Evolutionary conservation across 2,113 vertebrate species (phyloP).

Genomic region (Callochromis pleurospilus): DNA sequence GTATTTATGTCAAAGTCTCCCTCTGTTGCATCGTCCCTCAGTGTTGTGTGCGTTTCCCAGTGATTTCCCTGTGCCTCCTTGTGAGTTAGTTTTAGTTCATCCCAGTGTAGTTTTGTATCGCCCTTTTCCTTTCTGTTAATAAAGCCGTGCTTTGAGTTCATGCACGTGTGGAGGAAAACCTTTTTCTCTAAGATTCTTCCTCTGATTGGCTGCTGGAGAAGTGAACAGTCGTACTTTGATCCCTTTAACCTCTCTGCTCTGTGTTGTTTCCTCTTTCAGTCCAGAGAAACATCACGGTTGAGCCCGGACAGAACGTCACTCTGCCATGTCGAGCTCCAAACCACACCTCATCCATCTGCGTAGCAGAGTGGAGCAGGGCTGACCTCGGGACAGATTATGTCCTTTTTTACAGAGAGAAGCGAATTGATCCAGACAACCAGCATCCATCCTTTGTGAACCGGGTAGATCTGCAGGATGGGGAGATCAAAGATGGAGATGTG

Average conservation of each 20-base stretch:
- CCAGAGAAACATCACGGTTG: background rate
- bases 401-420: fast-evolving
- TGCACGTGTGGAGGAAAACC: background rate
- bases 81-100: background rate
- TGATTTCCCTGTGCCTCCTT: background rate
- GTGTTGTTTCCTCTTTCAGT: background rate
- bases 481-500: background rate
- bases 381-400: background rate
- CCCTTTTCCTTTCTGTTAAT: background rate
- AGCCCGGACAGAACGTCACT: background rate
- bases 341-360: fast-evolving
- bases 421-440: background rate
- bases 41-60: fast-evolving
- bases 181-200: background rate
- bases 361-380: background rate
- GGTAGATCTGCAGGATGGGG: fast-evolving
- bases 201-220: fast-evolving
- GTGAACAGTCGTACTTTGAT: fast-evolving
- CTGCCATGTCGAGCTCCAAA: background rate
- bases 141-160: background rate
- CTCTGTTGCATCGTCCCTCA: fast-evolving
- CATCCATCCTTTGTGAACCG: background rate
- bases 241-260: background rate
- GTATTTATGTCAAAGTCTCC: background rate
- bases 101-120: background rate